Base-by-base conservation (phyloP, 2,888 invertebrate species). In the Amorpha juglandis region DNA sequence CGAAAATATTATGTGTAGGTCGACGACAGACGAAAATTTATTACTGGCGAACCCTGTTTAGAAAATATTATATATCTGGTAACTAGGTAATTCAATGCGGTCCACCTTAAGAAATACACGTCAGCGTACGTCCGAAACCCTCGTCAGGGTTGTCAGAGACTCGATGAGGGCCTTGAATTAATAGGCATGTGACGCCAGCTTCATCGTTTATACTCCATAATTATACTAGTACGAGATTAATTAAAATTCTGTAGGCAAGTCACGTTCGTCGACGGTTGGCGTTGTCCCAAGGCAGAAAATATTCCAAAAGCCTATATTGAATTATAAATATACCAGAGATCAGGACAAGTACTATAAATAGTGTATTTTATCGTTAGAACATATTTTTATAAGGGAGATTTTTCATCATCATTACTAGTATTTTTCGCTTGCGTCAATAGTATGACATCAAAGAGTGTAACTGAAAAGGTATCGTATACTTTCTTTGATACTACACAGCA, bases 81-180 rank as follows among this genome's bases (percentile, higher is more conserved):
- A 63, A 4, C 55, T 47, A 21, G 45, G 66, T 67, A 67, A 67
- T 67, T 50, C 50, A 48, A 67, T 63, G 55, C 58, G 63, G 58
- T 63, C 16, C 38, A 63, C 63, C 63, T 42, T 38, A 67, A 58
- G 63, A 67, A 65, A 67, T 42, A 58, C 58, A 58, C 58, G 58
- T 55, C 35, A 58, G 48, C 12, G 63, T 35, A 38, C 19, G 16
- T 16, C 48, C 35, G 33, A 38, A 58, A 67, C 66, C 66, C 66
- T 67, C 42, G 63, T 67, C 66, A 63, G 16, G 55, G 58, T 58
- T 58, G 58, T 33, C 64, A 53, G 35, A 38, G 51, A 47, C 27
- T 47, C 21, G 16, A 53, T 42, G 64, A 53, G 45, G 52, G 64
- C 19, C 51, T 64, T 52, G 45, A 64, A 53, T 64, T 64, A 64